These are phyloP conservation scores for Ferdinandea cuprea DNA, from an alignment of 2,888 invertebrate species.

Conservation along the genomic window DNA sequence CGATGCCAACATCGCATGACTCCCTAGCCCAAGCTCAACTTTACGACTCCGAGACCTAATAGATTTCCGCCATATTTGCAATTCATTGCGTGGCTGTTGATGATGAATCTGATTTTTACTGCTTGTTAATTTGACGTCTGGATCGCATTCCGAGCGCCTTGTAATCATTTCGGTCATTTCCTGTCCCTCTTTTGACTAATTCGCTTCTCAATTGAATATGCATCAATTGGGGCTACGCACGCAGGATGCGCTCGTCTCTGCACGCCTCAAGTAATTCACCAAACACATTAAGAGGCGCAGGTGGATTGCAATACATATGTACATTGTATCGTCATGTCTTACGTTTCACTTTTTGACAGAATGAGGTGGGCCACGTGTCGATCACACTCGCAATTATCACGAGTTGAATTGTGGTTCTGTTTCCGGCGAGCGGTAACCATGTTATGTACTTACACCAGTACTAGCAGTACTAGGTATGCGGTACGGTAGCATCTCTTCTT, in stretches of 20 bases:
- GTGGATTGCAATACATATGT: background rate
- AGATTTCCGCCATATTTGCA: slow-evolving; percentile 52
- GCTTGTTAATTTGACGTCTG: slow-evolving; percentile 42
- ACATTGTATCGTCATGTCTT: slow-evolving; percentile 7
- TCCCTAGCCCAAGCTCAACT: no score
- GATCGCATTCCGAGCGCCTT: slow-evolving; percentile 20
- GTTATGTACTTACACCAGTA: slow-evolving; percentile 47
- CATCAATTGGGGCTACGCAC: slow-evolving; percentile 38
- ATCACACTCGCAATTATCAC: no score
- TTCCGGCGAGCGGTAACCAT: slow-evolving; percentile 14
- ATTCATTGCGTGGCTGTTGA: slow-evolving; percentile 32
- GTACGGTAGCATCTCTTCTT: slow-evolving; percentile 1
- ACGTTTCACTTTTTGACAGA: slow-evolving; percentile 58
- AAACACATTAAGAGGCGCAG: slow-evolving; percentile 18
- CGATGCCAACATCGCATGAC: slow-evolving; percentile 43
- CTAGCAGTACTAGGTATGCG: no score
- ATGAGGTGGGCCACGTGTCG: background rate
- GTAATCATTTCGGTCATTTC: slow-evolving; percentile 30
- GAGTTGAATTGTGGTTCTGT: no score
- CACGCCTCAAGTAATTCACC: slow-evolving; percentile 40
- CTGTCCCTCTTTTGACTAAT: slow-evolving; percentile 8
- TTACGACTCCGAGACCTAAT: background rate
- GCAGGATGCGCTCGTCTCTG: slow-evolving; percentile 35
- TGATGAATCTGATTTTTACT: slow-evolving; percentile 9
- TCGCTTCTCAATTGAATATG: slow-evolving; percentile 38